These are phyloP conservation scores for Lochmaea crataegi DNA, from an alignment of 2,888 invertebrate species.

Conservation along the genomic window DNA sequence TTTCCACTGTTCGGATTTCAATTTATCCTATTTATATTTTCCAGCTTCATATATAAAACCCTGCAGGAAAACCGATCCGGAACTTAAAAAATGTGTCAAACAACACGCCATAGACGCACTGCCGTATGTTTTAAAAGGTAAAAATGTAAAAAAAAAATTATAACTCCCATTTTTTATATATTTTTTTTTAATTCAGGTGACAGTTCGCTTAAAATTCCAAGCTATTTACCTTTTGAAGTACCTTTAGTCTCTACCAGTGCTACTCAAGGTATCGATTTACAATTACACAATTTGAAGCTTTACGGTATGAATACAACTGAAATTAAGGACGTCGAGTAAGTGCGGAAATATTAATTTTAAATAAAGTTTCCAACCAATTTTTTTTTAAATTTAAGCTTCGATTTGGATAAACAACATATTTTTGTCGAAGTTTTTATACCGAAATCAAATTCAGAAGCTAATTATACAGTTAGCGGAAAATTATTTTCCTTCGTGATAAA, in stretches of 20 bases:
- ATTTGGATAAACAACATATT: constrained; percentile 39
- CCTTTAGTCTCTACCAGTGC: constrained; percentile 46
- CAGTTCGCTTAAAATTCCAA: constrained; percentile 48
- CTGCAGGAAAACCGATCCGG: constrained; percentile 39
- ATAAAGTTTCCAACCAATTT: not conserved
- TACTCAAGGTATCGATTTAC: constrained; percentile 46
- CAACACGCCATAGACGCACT: constrained; percentile 36
- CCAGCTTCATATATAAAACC: constrained; percentile 42
- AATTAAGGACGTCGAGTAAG: constrained; percentile 45
- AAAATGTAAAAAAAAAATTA: no score
- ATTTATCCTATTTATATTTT: not conserved
- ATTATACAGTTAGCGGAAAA: constrained; percentile 42
- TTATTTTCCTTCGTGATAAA: constrained; percentile 56
- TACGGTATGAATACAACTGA: constrained; percentile 48
- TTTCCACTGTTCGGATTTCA: no score
- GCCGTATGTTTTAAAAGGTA: constrained; percentile 38
- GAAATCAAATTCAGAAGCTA: constrained; percentile 8
- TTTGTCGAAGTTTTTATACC: constrained; percentile 30
- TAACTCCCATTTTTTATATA: no score
- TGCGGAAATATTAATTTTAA: not conserved
- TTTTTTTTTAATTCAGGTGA: no score
- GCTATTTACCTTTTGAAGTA: constrained; percentile 49
- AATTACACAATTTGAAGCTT: constrained; percentile 48
- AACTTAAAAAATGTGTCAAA: constrained; percentile 39
- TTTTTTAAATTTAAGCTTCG: constrained; percentile 37